A percentile compares a stretch with the other conserved stretches of the same genome.
Evolutionary conservation across 2,113 vertebrate species (phyloP).

Genomic region (Rhegmatorhina hoffmannsi): DNA sequence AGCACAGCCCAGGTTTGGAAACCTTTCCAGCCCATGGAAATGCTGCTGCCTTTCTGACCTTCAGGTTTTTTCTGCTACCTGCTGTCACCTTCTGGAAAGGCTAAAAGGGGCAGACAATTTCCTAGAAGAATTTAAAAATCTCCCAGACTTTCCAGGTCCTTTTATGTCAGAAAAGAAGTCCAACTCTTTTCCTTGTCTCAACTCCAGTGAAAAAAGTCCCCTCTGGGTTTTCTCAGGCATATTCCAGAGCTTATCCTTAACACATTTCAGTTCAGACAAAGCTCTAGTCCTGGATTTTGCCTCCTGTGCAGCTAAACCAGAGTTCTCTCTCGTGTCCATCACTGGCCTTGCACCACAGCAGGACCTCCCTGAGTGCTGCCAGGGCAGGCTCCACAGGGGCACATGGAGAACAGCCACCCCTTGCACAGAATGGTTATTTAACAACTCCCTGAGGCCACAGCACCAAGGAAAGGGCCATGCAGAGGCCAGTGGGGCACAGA

Average conservation of each 20-base stretch:
- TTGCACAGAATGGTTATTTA: not conserved
- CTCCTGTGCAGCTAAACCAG: not conserved
- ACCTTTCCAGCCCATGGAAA: not conserved
- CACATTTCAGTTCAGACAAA: not conserved
- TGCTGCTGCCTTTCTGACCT: not conserved
- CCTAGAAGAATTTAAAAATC: not conserved
- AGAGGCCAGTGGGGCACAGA: not conserved
- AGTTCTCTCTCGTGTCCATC: not conserved
- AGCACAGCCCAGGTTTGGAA: not conserved
- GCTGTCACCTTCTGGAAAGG: not conserved
- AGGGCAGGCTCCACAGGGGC: not conserved
- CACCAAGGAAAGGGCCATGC: not conserved
- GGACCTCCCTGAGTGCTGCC: not conserved
- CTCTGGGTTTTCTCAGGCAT: not conserved
- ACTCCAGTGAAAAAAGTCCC: not conserved
- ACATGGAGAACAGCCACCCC: not conserved
- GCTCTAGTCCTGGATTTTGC: not conserved
- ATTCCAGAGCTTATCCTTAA: not conserved
- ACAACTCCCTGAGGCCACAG: not conserved
- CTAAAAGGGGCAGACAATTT: not conserved
- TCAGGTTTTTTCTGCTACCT: not conserved
- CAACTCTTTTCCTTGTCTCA: not conserved
- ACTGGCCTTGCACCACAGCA: not conserved
- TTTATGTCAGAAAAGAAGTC: not conserved
- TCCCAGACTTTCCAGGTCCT: not conserved